A percentile compares a stretch with the other conserved stretches of the same genome.
These are phyloP conservation scores for Dryobotodes eremita DNA, from an alignment of 2,888 invertebrate species.

Conservation along the genomic window DNA sequence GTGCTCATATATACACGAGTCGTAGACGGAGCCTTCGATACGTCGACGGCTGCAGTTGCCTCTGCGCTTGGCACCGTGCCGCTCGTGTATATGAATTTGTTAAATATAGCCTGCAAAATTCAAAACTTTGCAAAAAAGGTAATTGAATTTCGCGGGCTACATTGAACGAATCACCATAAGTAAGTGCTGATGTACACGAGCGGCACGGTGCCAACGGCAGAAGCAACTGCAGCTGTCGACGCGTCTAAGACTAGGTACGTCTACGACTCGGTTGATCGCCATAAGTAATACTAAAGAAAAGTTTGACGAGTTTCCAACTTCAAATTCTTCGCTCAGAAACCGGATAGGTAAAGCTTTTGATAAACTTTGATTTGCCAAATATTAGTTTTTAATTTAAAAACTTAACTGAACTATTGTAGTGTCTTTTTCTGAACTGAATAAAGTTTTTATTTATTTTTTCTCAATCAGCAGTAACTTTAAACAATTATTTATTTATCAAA, in stretches of 20 bases:
- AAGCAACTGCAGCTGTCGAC: too few relatives aligned
- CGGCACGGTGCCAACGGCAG: too few relatives aligned
- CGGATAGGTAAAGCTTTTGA: background rate
- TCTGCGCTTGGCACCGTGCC: background rate
- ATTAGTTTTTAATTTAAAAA: background rate
- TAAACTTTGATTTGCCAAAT: slow-evolving; percentile 5
- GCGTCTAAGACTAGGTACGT: too few relatives aligned
- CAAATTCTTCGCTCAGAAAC: background rate
- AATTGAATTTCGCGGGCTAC: background rate
- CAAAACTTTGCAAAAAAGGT: background rate
- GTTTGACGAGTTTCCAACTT: background rate
- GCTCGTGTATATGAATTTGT: background rate
- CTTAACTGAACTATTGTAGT: background rate
- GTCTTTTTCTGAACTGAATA: too few relatives aligned
- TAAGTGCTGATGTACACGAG: too few relatives aligned
- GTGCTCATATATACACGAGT: background rate
- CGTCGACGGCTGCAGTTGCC: background rate
- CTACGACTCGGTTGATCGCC: too few relatives aligned
- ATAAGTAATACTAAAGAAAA: background rate
- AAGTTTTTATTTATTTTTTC: too few relatives aligned
- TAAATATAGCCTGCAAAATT: background rate
- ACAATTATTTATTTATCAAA: slow-evolving; percentile 8
- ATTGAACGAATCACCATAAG: background rate
- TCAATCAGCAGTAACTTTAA: background rate
- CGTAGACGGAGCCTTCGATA: background rate